These are phyloP conservation scores for Erebia palarica DNA, from an alignment of 2,888 invertebrate species.

Conservation along the genomic window DNA sequence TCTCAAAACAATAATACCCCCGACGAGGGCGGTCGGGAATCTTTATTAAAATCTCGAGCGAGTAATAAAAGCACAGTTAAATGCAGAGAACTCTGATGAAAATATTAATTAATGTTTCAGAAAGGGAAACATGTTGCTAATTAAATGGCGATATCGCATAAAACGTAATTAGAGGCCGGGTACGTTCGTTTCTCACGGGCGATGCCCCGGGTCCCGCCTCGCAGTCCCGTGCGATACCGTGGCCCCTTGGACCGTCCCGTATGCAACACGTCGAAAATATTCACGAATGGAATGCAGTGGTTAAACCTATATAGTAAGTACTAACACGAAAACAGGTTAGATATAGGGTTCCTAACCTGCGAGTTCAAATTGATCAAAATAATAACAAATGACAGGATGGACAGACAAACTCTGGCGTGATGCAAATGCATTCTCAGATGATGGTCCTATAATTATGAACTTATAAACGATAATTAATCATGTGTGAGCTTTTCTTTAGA, in stretches of 20 bases:
- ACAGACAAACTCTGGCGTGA: neutral
- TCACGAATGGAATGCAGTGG: conserved; percentile 68
- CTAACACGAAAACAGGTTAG: conserved; percentile 5
- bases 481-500: too few species aligned
- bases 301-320: conserved; percentile 26
- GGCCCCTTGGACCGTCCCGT: neutral
- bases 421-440: neutral
- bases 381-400: neutral
- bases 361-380: neutral
- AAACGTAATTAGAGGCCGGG: conserved; percentile 80
- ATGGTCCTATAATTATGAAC: too few species aligned
- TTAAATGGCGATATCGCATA: conserved; percentile 82
- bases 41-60: conserved; percentile 80
- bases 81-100: conserved; percentile 80
- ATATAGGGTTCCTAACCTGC: neutral
- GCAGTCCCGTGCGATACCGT: conserved; percentile 51
- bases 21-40: conserved; percentile 78
- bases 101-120: conserved; percentile 82
- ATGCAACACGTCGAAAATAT: conserved; percentile 49
- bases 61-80: conserved; percentile 81
- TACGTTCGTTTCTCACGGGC: conserved; percentile 76
- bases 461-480: too few species aligned
- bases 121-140: conserved; percentile 82
- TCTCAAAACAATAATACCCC: conserved; percentile 72
- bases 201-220: conserved; percentile 49